These are phyloP conservation scores for Coecobrya sp. DNA, from an alignment of 2,888 invertebrate genomes.

Conservation along the genomic window DNA sequence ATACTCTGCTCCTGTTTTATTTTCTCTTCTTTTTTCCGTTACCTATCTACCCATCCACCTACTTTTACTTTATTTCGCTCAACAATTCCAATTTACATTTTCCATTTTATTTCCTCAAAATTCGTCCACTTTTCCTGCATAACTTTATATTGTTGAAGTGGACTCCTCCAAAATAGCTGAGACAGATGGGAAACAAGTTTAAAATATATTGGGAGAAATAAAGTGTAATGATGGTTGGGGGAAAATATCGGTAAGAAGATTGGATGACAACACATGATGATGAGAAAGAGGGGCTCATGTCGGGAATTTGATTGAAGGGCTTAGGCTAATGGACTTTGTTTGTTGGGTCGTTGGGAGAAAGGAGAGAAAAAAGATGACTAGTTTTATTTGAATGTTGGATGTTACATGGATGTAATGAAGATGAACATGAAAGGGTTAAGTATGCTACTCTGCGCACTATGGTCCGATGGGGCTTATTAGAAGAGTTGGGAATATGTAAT, in stretches of 20 bases:
- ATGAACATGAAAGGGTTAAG: conserved; percentile 30
- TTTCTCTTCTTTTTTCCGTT: background rate
- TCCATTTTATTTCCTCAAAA: no score
- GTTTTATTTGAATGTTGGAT: conserved; percentile 65
- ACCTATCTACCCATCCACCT: background rate
- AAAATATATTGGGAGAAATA: no score
- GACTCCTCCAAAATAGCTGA: no score
- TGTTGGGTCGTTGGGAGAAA: background rate
- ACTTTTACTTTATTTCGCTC: no score
- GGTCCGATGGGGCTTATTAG: conserved; percentile 68
- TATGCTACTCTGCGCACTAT: background rate
- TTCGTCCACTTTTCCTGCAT: background rate
- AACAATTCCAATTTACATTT: no score
- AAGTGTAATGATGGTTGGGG: background rate
- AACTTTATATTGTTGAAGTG: background rate
- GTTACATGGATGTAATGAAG: background rate
- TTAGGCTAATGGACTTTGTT: conserved; percentile 68
- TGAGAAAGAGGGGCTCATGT: conserved; percentile 45
- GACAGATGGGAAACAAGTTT: no score
- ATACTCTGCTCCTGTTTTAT: no score
- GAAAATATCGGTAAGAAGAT: background rate
- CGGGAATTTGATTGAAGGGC: conserved; percentile 72
- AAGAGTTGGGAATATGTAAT: background rate
- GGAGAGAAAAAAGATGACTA: background rate
- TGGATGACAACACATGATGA: background rate